Conservation (phyloP, 2,113 vertebrate genomes). For the Amphiprion percula region DNA sequence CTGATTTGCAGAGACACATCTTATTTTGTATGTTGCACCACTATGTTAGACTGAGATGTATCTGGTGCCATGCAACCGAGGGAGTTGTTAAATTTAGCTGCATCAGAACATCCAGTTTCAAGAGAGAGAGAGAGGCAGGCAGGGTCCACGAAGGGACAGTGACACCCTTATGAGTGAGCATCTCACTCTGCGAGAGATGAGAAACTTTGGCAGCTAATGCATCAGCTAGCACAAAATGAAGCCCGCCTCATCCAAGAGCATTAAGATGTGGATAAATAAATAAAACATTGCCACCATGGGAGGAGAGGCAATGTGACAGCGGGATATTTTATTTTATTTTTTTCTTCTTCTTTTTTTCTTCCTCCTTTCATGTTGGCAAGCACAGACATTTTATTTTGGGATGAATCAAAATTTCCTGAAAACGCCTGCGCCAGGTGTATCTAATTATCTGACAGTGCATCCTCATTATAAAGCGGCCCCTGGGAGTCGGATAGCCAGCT, state of each 20-base stretch:
- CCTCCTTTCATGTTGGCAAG: constrained; percentile 75
- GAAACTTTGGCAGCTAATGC: constrained; percentile 48
- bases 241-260: constrained; percentile 67
- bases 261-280: constrained; percentile 77
- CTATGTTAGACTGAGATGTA: constrained; percentile 15
- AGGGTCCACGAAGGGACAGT: constrained; percentile 48
- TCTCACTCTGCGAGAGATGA: constrained; percentile 53
- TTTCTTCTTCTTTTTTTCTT: constrained; percentile 46
- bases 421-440: constrained; percentile 79
- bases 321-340: constrained; percentile 37
- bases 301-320: constrained; percentile 67
- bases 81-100: constrained; percentile 63
- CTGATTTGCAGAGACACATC: constrained; percentile 3
- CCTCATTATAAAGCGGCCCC: constrained; percentile 78
- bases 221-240: constrained; percentile 74
- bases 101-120: constrained; percentile 51
- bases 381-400: constrained; percentile 77
- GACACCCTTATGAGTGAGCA: constrained; percentile 48
- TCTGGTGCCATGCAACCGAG: constrained; percentile 30
- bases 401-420: constrained; percentile 80
- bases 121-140: constrained; percentile 33
- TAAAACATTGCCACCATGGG: constrained; percentile 79
- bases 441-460: constrained; percentile 85
- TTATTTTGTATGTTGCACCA: not conserved
- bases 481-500: constrained; percentile 60